Evolutionary conservation across 1,140 invertebrate species (phyloP).

Genomic region (Branchinecta lindahli): DNA sequence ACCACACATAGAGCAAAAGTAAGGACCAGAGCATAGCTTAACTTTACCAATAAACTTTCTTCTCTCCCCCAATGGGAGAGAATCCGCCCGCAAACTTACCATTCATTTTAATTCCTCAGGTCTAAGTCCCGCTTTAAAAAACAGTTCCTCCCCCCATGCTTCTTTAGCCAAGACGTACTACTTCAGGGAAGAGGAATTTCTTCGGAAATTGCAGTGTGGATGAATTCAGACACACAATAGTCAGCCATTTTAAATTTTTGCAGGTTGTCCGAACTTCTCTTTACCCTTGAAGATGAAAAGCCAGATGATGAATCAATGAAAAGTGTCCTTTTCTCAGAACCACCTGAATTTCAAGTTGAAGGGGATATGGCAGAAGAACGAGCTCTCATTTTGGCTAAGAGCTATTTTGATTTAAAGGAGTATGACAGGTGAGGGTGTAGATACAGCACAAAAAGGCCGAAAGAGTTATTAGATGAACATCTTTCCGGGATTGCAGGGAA

Average conservation of each 20-base stretch:
- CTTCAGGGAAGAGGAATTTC: no score
- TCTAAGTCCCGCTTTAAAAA: no score
- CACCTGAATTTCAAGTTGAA: background rate
- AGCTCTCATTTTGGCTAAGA: conserved; percentile 28
- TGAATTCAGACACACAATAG: no score
- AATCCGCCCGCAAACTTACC: no score
- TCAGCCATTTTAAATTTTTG: background rate
- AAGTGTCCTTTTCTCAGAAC: background rate
- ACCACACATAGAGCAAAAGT: no score
- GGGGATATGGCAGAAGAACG: background rate
- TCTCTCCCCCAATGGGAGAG: no score
- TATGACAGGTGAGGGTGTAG: conserved; percentile 29
- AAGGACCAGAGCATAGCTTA: no score
- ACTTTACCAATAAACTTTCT: no score
- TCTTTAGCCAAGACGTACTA: no score
- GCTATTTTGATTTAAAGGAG: conserved; percentile 36
- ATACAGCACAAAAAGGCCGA: background rate
- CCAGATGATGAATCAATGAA: background rate
- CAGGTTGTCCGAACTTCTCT: background rate
- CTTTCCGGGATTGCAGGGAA: background rate
- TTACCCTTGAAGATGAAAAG: background rate
- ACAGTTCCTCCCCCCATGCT: no score
- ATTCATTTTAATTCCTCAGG: no score
- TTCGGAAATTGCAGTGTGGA: no score
- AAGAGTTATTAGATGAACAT: background rate